Percentiles rank a stretch among this genome's conserved stretches.
Conservation (phyloP, 2,888 invertebrate genomes). For the Zhengitettix transpicula region DNA sequence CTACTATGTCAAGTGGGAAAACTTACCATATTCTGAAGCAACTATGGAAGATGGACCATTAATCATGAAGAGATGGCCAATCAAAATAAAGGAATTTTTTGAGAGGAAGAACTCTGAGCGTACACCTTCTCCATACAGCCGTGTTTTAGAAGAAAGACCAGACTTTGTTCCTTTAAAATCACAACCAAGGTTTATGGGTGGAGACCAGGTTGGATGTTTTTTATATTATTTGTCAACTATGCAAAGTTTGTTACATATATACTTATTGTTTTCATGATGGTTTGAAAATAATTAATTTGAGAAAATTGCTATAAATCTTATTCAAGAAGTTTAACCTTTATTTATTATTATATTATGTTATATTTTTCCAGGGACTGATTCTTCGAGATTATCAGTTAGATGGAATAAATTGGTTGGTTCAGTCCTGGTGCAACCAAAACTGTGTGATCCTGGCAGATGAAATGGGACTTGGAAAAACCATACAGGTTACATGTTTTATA, state of each 20-base stretch:
- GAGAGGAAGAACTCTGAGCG: constrained; percentile 73
- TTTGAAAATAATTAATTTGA: too few relatives aligned
- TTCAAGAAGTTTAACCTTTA: too few relatives aligned
- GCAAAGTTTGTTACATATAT: too few relatives aligned
- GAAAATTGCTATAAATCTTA: too few relatives aligned
- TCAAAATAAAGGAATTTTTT: constrained; percentile 67
- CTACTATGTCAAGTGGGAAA: constrained; percentile 95
- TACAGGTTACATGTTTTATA: constrained; percentile 38
- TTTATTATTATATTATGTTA: neutral
- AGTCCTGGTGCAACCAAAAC: constrained; percentile 96
- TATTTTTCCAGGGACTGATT: constrained; percentile 35
- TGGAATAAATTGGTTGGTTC: constrained; percentile 96
- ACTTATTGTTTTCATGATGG: too few relatives aligned
- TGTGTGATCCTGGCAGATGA: constrained; percentile 98
- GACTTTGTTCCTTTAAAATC: constrained; percentile 81
- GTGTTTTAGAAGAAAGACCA: constrained; percentile 71
- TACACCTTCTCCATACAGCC: constrained; percentile 79
- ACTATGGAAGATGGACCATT: constrained; percentile 93
- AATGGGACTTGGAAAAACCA: constrained; percentile 97
- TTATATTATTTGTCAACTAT: too few relatives aligned
- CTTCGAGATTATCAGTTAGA: constrained; percentile 97
- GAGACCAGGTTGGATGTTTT: constrained; percentile 35
- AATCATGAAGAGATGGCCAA: constrained; percentile 69
- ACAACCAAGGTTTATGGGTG: constrained; percentile 80
- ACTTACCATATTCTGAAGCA: constrained; percentile 88